Evolutionary conservation across 2,797 vertebrate genomes (phyloP), one percentile per base, ranked within the genome.

Genomic region (Premnoplex brunnescens): DNA sequence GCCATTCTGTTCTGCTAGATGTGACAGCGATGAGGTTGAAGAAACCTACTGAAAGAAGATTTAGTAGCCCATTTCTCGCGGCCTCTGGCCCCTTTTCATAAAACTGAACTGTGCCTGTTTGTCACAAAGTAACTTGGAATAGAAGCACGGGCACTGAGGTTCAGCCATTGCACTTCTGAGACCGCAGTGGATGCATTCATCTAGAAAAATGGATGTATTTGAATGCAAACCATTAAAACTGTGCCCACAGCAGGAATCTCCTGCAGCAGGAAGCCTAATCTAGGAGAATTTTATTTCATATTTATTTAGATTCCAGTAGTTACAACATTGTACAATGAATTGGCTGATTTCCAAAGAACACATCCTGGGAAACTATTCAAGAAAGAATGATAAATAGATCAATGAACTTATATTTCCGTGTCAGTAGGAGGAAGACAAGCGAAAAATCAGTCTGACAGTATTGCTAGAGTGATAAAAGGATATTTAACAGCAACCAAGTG

Each of bases 331-430:
- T 37, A 88, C 75, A 54, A 44, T 51, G 72, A 83, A 77, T 2
- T 88, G 68, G 51, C 51, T 78, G 28, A 68, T 89, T 95, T 95
- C 54, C 87, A 89, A 32, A 41, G 14, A 68, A 58, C 34, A 49
- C 11, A 52, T 66, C 82, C 58, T 41, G n/a, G 85, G 67, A 88
- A 62, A 75, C 39, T 67, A 14, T 83, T 85, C 67, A 72, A 80
- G 56, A 76, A 89, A n/a, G 20, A 89, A 85, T 4, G 46, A 91
- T 43, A 91, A 94, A 85, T 11, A 74, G 81, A 89, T 88, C 68
- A 89, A 60, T 78, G 86, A 96, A 92, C 49, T 80, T 78, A 1
- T 67, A 87, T 58, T 92, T 94, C 86, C 56, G 68, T 62, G 86
- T 77, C 92, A 93, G 60, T 48, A 73, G 54, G n/a, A 87, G 56